phyloP scores from a whole-genome alignment of 1,140 invertebrate genomes.

The Drosophila tsacasi region DNA sequence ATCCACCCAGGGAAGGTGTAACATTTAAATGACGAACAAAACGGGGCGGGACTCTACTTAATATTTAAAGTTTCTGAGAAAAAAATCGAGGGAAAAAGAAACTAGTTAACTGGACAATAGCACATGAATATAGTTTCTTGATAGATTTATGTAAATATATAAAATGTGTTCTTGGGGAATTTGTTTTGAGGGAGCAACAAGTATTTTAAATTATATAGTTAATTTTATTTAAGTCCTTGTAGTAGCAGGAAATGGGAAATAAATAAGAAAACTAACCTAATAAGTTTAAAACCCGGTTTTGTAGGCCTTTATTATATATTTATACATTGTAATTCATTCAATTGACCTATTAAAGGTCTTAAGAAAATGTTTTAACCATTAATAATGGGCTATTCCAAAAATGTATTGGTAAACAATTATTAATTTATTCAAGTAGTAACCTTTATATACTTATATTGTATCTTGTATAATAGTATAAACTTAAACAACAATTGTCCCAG shows the following conservation, averaged over 20 bases:
- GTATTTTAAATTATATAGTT: background rate
- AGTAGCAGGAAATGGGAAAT: background rate
- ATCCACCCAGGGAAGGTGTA: constrained; percentile 38
- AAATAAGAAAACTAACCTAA: too few species aligned
- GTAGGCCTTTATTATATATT: background rate
- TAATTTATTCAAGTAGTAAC: too few species aligned
- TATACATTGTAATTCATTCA: background rate
- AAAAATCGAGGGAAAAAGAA: constrained; percentile 11
- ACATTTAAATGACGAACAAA: constrained; percentile 39
- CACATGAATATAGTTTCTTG: constrained; percentile 6
- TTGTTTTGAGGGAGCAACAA: background rate
- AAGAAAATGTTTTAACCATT: background rate
- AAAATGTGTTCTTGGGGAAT: background rate
- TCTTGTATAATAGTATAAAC: too few species aligned
- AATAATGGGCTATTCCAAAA: background rate
- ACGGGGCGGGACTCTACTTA: constrained; percentile 26
- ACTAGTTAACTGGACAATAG: constrained; percentile 20
- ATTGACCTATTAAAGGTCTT: background rate
- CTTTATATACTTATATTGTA: too few species aligned
- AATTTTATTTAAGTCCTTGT: background rate
- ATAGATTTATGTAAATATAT: constrained; percentile 4
- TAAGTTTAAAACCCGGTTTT: background rate
- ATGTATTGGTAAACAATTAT: too few species aligned
- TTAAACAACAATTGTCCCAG: too few species aligned
- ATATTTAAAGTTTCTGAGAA: constrained; percentile 14